phyloP scores from a whole-genome alignment of 1,140 invertebrate genomes.

The Drosophila ercepeae region DNA sequence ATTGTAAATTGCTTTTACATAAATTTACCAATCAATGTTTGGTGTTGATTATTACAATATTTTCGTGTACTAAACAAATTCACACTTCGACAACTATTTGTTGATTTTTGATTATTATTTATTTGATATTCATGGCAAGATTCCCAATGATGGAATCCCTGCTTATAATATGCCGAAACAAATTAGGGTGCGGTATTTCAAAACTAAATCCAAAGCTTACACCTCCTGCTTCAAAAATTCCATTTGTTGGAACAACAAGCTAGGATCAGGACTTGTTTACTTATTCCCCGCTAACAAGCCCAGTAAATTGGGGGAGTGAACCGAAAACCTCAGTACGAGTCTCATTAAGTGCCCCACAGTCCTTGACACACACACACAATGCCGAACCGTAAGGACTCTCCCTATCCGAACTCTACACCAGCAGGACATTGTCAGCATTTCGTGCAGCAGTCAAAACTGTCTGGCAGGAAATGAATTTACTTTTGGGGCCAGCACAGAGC shows the following conservation, averaged over 20 bases:
- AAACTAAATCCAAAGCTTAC: background rate
- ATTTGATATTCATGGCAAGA: too few relatives aligned
- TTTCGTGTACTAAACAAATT: too few relatives aligned
- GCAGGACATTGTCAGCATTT: constrained; percentile 69
- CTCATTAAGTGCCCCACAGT: constrained; percentile 55
- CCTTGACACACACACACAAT: constrained; percentile 47
- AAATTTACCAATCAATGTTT: too few relatives aligned
- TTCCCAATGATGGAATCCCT: too few relatives aligned
- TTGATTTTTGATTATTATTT: too few relatives aligned
- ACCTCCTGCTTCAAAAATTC: constrained; percentile 19
- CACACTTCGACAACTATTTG: too few relatives aligned
- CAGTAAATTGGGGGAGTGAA: constrained; percentile 51
- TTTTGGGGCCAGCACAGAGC: constrained; percentile 27
- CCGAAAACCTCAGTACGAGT: constrained; percentile 34
- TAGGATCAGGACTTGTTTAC: constrained; percentile 24
- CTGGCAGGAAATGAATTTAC: constrained; percentile 79
- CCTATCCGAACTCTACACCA: constrained; percentile 7
- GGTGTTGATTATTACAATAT: too few relatives aligned
- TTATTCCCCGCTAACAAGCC: constrained; percentile 54
- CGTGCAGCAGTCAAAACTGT: constrained; percentile 68
- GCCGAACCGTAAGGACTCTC: constrained; percentile 22
- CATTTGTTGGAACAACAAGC: constrained; percentile 18
- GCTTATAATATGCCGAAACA: background rate
- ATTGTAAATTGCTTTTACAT: background rate
- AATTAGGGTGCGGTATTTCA: background rate